These are phyloP conservation scores for Ecliptopera silaceata DNA, from an alignment of 2,888 invertebrate genomes.

Conservation along the genomic window DNA sequence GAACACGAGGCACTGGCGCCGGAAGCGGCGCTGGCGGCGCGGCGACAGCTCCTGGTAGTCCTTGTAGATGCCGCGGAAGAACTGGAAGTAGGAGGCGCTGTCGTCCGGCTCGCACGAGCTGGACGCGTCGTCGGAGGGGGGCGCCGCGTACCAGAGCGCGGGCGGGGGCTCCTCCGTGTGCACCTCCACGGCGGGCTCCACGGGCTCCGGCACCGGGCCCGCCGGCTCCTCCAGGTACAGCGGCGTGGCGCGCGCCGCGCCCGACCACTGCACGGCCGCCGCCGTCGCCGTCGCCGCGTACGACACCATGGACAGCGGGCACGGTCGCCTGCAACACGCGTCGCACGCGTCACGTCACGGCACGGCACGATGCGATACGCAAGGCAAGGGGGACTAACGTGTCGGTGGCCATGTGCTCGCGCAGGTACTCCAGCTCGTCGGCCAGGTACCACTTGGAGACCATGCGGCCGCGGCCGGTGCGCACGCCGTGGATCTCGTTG, in stretches of 20 bases:
- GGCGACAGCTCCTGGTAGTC: conserved; percentile 65
- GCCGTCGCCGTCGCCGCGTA: conserved; percentile 24
- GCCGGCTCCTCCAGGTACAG: conserved; percentile 38
- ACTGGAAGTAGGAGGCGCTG: conserved; percentile 68
- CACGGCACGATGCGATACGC: neutral
- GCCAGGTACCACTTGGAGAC: conserved; percentile 77
- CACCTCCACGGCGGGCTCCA: conserved; percentile 13
- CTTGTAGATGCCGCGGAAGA: conserved; percentile 68
- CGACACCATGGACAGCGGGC: conserved; percentile 34
- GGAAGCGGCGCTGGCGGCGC: conserved; percentile 59
- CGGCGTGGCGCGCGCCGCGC: conserved; percentile 2
- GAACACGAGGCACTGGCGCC: conserved; percentile 60
- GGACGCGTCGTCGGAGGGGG: conserved; percentile 43
- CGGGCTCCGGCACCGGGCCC: conserved; percentile 30
- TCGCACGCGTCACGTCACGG: neutral
- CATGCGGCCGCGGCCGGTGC: conserved; percentile 72
- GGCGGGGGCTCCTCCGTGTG: conserved; percentile 25
- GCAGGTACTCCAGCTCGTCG: conserved; percentile 72
- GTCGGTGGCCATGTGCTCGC: conserved; percentile 78
- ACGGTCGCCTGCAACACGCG: conserved; percentile 37
- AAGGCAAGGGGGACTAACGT: conserved; percentile 50
- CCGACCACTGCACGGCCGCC: neutral
- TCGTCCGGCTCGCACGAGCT: conserved; percentile 58
- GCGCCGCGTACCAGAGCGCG: conserved; percentile 4
- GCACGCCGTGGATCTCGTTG: conserved; percentile 74